These are phyloP conservation scores for human (Homo sapiens) DNA, from an alignment of 2,113 vertebrate species.

Conservation along the genomic window GRCh38 chr19:4802501-4803000, in stretches of 20 bases:
- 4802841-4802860: conserved; percentile 57
- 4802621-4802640: too few species aligned
- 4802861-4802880: conserved; percentile 6
- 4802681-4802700: too few species aligned
- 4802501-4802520: too few species aligned
- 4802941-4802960: not conserved
- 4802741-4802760: not conserved
- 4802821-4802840: conserved; percentile 47
- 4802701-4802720: too few species aligned
- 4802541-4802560: too few species aligned
- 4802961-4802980: not conserved
- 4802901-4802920: not conserved
- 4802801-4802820: not conserved
- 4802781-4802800: not conserved
- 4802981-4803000: not conserved
- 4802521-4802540: too few species aligned
- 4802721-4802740: too few species aligned
- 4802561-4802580: too few species aligned
- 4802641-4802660: too few species aligned
- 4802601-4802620: too few species aligned
- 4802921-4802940: not conserved
- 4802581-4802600: too few species aligned
- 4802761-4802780: not conserved
- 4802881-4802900: not conserved
- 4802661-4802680: too few species aligned